Conservation (phyloP, 2,113 vertebrate genomes). For the Pseudorectes ferrugineus region DNA sequence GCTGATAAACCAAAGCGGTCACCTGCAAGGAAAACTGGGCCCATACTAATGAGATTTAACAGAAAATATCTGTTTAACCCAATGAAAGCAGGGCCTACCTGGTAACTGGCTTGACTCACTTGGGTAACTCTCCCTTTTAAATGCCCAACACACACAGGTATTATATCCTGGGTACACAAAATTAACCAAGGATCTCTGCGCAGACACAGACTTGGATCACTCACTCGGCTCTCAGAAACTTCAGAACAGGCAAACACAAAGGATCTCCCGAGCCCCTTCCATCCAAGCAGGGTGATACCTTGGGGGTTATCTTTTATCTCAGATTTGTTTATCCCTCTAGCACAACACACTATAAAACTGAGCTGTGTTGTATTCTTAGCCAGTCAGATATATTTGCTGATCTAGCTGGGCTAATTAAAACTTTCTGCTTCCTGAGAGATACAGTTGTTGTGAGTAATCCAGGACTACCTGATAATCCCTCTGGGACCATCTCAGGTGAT, state of each 20-base stretch:
- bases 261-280: background rate
- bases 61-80: background rate
- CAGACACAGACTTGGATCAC: background rate
- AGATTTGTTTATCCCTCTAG: conserved; percentile 38
- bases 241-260: background rate
- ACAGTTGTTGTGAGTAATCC: background rate
- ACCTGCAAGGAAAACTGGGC: background rate
- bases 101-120: background rate
- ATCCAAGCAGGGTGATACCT: background rate
- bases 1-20: background rate
- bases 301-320: background rate
- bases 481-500: background rate
- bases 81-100: background rate
- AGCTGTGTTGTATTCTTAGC: background rate
- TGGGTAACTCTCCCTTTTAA: background rate
- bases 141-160: background rate
- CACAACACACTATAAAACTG: background rate
- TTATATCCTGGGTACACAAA: background rate
- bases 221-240: background rate
- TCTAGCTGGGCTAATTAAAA: conserved; percentile 42
- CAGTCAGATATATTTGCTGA: background rate
- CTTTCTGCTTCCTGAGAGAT: background rate
- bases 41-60: background rate
- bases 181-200: background rate
- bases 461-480: background rate